phyloP scores from a whole-genome alignment of 2,888 invertebrate species.

The Andrena bicolor region DNA sequence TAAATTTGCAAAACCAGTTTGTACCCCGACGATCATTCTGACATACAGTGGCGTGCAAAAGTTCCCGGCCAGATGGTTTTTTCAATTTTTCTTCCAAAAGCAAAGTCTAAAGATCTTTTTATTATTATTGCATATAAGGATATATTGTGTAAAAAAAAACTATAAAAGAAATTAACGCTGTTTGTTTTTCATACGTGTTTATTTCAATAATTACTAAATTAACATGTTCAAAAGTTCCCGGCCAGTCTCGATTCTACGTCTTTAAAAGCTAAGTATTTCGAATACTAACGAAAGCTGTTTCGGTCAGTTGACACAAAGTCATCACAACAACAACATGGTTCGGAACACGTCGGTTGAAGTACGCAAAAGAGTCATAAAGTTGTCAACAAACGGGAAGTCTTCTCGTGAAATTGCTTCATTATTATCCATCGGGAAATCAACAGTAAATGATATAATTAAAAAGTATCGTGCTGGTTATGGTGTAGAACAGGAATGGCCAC shows the following conservation, averaged over 20 bases:
- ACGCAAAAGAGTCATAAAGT: no score
- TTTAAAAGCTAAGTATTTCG: no score
- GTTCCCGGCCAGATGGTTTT: neutral
- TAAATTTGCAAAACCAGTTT: no score
- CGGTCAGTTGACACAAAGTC: neutral
- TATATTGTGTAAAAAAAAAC: neutral
- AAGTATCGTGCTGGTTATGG: neutral
- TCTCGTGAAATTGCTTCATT: neutral
- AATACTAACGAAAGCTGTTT: neutral
- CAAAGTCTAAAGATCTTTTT: neutral
- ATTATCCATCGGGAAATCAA: neutral
- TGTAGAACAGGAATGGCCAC: no score
- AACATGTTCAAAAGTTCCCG: slow-evolving; percentile 2
- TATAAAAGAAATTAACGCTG: neutral
- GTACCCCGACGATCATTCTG: no score
- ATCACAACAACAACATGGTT: neutral
- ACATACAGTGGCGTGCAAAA: neutral
- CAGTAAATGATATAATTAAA: neutral
- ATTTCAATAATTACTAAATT: neutral
- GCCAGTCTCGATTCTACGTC: neutral
- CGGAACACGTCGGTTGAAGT: neutral
- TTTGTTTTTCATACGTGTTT: neutral
- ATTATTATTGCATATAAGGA: neutral
- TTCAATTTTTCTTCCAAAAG: neutral
- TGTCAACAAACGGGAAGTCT: neutral